Evolutionary conservation across 2,113 vertebrate genomes (phyloP).

Genomic region (Pardalotus punctatus): DNA sequence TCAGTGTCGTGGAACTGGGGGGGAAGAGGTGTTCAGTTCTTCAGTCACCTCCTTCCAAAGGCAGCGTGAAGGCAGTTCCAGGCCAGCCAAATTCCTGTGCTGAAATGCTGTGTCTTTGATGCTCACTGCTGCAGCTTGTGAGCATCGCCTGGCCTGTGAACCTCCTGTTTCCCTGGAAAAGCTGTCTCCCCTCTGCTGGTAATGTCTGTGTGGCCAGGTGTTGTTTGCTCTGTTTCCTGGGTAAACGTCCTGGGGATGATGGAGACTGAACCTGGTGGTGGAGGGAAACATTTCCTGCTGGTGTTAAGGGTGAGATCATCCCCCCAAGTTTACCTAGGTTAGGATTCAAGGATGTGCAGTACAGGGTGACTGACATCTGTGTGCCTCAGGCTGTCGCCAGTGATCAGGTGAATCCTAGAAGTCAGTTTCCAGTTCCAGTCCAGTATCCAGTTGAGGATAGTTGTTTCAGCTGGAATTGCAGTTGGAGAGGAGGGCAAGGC

Average conservation of each 20-base stretch:
- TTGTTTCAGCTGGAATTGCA: not conserved
- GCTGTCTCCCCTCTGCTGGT: not conserved
- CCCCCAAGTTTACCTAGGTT: not conserved
- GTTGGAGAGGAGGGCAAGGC: not conserved
- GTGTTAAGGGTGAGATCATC: not conserved
- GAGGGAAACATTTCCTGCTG: not conserved
- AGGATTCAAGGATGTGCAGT: not conserved
- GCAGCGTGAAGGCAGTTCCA: not conserved
- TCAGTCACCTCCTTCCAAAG: not conserved
- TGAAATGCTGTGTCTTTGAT: not conserved
- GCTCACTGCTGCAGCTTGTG: not conserved
- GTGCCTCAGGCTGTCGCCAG: not conserved
- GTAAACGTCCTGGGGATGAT: not conserved
- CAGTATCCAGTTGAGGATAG: no score
- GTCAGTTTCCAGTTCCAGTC: not conserved
- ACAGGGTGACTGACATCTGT: not conserved
- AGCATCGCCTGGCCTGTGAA: not conserved
- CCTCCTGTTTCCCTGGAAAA: not conserved
- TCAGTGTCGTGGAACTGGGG: not conserved
- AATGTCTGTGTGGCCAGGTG: not conserved
- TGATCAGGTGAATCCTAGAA: not conserved
- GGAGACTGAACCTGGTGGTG: not conserved
- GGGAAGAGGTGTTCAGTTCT: not conserved
- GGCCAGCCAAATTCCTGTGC: not conserved
- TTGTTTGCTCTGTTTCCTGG: not conserved